Evolutionary conservation across 2,888 invertebrate species (phyloP).

Genomic region (Mythimna albipuncta): DNA sequence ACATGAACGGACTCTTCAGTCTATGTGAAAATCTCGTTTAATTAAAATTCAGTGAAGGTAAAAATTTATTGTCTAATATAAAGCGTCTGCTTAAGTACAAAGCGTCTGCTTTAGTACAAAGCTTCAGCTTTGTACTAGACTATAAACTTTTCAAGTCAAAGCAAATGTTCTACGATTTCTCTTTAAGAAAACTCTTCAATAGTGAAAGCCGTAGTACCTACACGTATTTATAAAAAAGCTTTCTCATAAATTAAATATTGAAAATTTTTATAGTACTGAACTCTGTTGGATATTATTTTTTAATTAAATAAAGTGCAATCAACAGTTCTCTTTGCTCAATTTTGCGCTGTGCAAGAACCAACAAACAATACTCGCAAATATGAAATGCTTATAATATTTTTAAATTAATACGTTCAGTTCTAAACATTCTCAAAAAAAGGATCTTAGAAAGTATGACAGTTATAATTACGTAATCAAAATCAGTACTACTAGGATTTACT

Average conservation of each 20-base stretch:
- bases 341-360: background rate
- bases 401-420: no score
- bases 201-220: background rate
- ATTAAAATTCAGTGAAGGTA: conserved; percentile 14
- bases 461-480: background rate
- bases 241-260: background rate
- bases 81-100: no score
- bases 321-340: background rate
- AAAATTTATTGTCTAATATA: no score
- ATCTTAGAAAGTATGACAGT: no score
- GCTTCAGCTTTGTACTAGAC: background rate
- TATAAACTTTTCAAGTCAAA: background rate
- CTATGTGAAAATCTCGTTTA: conserved; percentile 10
- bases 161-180: background rate
- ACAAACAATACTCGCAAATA: background rate
- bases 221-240: background rate
- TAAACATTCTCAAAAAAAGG: background rate
- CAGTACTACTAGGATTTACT: no score
- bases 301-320: background rate
- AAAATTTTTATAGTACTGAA: background rate
- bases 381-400: background rate
- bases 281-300: background rate
- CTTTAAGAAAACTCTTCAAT: background rate
- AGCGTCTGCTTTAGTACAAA: no score
- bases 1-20: background rate